Conservation (phyloP, 1,140 invertebrate species). For the Ditylenchus dipsaci region DNA sequence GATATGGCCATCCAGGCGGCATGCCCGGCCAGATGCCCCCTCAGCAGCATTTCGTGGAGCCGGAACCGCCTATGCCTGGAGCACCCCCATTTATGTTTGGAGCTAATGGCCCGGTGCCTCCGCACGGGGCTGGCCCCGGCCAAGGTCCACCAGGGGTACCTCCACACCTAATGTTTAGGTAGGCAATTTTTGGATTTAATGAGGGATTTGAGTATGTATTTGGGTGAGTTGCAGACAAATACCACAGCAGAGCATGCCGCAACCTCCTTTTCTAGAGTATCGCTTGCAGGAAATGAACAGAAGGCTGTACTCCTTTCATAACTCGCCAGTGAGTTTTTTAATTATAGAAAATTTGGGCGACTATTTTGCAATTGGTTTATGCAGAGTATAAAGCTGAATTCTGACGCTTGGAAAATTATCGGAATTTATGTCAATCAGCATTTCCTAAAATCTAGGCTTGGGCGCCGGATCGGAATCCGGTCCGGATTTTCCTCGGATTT, state of each 20-base stretch:
- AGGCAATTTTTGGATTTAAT: not conserved
- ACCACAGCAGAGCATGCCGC: slow-evolving; percentile 3
- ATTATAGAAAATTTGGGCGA: not conserved
- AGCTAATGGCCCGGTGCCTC: not conserved
- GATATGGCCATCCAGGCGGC: not conserved
- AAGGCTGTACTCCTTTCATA: slow-evolving; percentile 23
- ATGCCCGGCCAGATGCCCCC: not conserved
- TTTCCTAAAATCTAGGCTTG: too few relatives aligned
- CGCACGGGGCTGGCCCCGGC: not conserved
- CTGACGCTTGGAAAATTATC: not conserved
- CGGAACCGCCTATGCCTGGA: not conserved
- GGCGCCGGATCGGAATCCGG: too few relatives aligned
- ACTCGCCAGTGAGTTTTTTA: not conserved
- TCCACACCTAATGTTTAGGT: not conserved
- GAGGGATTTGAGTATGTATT: not conserved
- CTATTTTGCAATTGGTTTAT: too few relatives aligned
- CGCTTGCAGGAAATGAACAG: slow-evolving; percentile 36
- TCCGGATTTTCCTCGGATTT: too few relatives aligned
- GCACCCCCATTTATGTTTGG: not conserved
- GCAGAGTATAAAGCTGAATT: too few relatives aligned
- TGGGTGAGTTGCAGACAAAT: not conserved
- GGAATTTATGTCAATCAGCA: not conserved
- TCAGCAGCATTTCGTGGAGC: slow-evolving; percentile 7
- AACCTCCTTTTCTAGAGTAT: slow-evolving; percentile 34
- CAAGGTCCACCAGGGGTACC: not conserved